A percentile compares a stretch with the other conserved stretches of the same genome.
Evolutionary conservation across 2,888 invertebrate species (phyloP).

Genomic region (Noctua pronuba): DNA sequence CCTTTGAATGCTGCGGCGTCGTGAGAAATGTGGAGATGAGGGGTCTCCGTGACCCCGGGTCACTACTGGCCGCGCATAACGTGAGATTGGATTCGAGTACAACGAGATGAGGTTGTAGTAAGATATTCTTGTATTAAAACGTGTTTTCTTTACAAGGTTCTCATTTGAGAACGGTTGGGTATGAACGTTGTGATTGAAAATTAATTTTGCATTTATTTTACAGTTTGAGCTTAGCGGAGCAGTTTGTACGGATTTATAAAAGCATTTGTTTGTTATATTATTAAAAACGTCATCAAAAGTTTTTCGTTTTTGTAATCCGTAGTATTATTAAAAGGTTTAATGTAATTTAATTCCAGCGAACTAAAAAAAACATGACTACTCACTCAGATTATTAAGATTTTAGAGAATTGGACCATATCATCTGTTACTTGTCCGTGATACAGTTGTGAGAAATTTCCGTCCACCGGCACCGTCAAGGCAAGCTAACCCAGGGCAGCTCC

Average conservation of each 20-base stretch:
- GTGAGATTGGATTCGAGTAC: conserved; percentile 37
- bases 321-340: neutral
- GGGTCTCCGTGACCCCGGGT: conserved; percentile 81
- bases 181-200: conserved; percentile 1
- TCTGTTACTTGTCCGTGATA: neutral
- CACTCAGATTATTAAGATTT: neutral
- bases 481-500: conserved; percentile 38
- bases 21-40: conserved; percentile 77
- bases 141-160: conserved; percentile 35
- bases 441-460: conserved; percentile 42
- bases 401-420: neutral
- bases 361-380: neutral
- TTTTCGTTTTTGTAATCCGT: neutral
- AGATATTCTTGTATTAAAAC: conserved; percentile 41
- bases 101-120: conserved; percentile 35
- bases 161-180: conserved; percentile 15
- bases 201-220: neutral
- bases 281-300: neutral
- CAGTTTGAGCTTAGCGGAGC: neutral
- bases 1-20: conserved; percentile 77
- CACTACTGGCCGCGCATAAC: conserved; percentile 68
- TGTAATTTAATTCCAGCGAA: neutral
- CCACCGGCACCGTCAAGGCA: conserved; percentile 32
- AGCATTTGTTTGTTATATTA: neutral
- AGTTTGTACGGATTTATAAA: neutral